Base-by-base conservation (phyloP, 2,113 vertebrate genomes). In the Labeo rohita region DNA sequence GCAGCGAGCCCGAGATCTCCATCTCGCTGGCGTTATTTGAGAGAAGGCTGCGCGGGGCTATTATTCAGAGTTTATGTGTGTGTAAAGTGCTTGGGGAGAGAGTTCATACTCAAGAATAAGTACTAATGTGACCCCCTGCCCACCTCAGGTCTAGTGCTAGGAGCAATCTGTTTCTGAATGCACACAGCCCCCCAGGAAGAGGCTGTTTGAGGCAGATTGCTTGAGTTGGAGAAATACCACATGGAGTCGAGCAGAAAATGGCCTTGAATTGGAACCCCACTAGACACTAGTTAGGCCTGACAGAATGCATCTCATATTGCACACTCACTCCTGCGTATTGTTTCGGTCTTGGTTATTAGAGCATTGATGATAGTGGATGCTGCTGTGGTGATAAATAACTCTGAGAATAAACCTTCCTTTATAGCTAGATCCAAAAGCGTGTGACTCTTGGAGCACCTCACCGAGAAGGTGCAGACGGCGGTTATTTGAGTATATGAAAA, bases 181-280 rank as follows among this genome's bases (percentile, higher is more conserved):
- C 34, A 45, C 12, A 6, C n/a, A 34, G 4, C 49, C 74, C 76
- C 78, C 77, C 36, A 80, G 56, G 75, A 47, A 79, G 74, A 52
- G 72, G 80, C 45, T 50, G 47, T 74, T 65, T 61, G 43, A 75
- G 70, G 66, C 50, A 87, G 82, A 87, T 76, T 81, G 49, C n/a
- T 70, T 0, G 23, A 65, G 61, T 77, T 81, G n/a, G 16, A 36
- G 76, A 68, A 82, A 84, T 63, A 47, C 65, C 65, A 54, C 68
- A 72, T 80, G 56, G 61, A 88, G 80, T 84, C 80, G 36, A 73
- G 83, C 47, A 84, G 59, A 84, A 89, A 87, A 87, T 47, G 52
- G 78, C 83, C 78, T 74, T 56, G 52, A 83, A 75, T 84, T 73
- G 56, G 50, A 50, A 54, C 28, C 75, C 76, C 78, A 73, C 45